Evolutionary conservation across 2,797 vertebrate genomes (phyloP).

Genomic region (Channallabes apus): DNA sequence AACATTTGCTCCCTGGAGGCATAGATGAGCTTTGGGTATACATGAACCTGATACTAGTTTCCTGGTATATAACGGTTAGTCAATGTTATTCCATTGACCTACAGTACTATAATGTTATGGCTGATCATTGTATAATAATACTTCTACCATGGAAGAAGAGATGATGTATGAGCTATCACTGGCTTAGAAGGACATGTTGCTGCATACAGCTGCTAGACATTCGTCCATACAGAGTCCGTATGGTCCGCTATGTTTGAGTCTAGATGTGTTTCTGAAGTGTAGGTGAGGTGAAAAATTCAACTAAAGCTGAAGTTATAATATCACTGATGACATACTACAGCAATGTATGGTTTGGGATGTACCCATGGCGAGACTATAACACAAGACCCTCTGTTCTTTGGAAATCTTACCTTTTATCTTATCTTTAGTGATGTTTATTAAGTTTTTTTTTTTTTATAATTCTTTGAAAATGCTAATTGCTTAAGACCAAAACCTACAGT

Average conservation of each 20-base stretch:
- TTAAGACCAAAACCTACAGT: background rate
- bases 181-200: background rate
- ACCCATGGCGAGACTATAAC: background rate
- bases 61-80: too few relatives aligned
- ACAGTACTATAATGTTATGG: too few relatives aligned
- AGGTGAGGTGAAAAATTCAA: background rate
- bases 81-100: too few relatives aligned
- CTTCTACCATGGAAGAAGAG: background rate
- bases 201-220: background rate
- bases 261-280: background rate
- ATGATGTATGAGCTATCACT: background rate
- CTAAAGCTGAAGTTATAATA: background rate
- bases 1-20: too few relatives aligned
- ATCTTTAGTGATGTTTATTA: background rate
- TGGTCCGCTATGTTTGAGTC: background rate
- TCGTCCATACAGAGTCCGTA: background rate
- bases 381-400: background rate
- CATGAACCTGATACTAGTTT: too few relatives aligned
- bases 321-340: background rate
- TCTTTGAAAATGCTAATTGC: background rate
- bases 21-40: too few relatives aligned
- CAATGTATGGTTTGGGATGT: background rate
- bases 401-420: background rate
- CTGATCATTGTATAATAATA: background rate
- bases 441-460: background rate